A percentile compares a stretch with the other conserved stretches of the same genome.
phyloP scores from a whole-genome alignment of 2,888 invertebrate genomes.

The Hydropsyche betteni region DNA sequence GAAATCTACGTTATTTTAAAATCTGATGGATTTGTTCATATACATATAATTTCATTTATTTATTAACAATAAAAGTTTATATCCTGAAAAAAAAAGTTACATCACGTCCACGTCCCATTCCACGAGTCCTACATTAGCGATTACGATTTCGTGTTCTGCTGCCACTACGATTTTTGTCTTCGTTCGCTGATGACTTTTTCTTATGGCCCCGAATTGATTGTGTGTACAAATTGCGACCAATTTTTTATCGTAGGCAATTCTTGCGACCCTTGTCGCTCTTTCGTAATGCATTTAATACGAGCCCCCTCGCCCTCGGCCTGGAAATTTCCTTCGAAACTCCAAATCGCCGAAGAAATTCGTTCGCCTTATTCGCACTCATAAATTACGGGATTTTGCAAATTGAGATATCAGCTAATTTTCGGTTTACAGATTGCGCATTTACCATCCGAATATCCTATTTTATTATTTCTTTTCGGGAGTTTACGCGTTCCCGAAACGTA shows the following conservation, averaged over 20 bases:
- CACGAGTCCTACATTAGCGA: neutral
- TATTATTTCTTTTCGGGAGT: too few species aligned
- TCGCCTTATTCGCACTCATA: slow-evolving; percentile 8
- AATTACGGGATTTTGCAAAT: slow-evolving; percentile 3
- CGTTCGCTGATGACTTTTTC: slow-evolving; percentile 17
- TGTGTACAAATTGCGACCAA: slow-evolving; percentile 27
- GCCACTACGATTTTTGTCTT: slow-evolving; percentile 21
- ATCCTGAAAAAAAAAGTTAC: too few species aligned
- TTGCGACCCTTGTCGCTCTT: slow-evolving; percentile 23
- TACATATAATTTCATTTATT: too few species aligned
- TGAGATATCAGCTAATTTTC: too few species aligned
- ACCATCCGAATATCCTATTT: too few species aligned
- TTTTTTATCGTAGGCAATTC: slow-evolving; percentile 27
- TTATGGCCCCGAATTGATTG: slow-evolving; percentile 13
- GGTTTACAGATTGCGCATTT: too few species aligned
- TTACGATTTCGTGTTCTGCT: slow-evolving; percentile 18
- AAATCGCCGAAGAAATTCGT: slow-evolving; percentile 3
- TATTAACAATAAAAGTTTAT: too few species aligned
- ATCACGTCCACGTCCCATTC: neutral
- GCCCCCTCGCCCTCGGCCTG: neutral
- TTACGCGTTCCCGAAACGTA: too few species aligned
- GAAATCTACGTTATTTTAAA: too few species aligned
- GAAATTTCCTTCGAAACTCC: neutral
- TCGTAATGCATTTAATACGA: slow-evolving; percentile 21
- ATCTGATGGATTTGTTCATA: too few species aligned